These are phyloP conservation scores for Anomalospiza imberbis DNA, from an alignment of 2,797 vertebrate species.

Conservation along the genomic window DNA sequence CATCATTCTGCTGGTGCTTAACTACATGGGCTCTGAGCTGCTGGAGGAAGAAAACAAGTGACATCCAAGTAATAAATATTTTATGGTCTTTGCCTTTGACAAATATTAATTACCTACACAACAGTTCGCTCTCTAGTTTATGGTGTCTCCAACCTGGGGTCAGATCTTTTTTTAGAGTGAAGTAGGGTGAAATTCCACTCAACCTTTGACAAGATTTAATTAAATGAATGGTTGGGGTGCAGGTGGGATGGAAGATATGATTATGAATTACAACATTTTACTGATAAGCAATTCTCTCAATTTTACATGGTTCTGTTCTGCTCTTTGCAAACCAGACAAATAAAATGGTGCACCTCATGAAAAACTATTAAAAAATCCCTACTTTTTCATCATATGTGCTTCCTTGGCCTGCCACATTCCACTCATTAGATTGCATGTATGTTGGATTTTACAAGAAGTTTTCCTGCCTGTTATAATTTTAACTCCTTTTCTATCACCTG, in stretches of 20 bases:
- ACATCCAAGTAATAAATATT: constrained; percentile 1
- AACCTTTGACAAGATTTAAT: neutral
- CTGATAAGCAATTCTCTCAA: neutral
- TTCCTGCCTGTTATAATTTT: neutral
- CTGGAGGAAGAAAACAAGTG: constrained; percentile 14
- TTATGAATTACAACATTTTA: neutral
- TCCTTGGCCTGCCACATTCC: neutral
- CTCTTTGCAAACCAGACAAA: neutral
- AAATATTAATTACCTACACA: constrained; percentile 33
- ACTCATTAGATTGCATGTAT: neutral
- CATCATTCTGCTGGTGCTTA: constrained; percentile 23
- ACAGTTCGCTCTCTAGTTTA: neutral
- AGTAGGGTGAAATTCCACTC: neutral
- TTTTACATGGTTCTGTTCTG: neutral
- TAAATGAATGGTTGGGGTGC: neutral
- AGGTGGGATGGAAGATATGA: neutral
- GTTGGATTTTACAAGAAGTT: neutral
- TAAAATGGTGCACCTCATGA: neutral
- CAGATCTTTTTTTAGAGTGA: neutral
- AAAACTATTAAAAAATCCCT: neutral
- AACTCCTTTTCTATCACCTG: neutral
- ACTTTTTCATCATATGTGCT: neutral
- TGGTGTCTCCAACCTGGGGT: neutral
- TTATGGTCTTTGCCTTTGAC: neutral
- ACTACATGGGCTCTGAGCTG: neutral